phyloP scores from a whole-genome alignment of 2,113 vertebrate species.

The Limanda limanda region DNA sequence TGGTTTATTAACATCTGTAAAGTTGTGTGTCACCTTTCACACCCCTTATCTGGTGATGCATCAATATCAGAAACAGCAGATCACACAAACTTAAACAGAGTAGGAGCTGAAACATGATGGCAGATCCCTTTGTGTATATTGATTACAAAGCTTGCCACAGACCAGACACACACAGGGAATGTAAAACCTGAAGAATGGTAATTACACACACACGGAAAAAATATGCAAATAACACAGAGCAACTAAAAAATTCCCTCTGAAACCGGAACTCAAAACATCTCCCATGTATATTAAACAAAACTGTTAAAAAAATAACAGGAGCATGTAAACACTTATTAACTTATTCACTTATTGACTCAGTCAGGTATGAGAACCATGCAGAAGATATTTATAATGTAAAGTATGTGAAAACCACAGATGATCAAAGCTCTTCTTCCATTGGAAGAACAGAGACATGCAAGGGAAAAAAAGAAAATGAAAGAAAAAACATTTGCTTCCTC shows the following conservation, averaged over 20 bases:
- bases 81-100: not conserved
- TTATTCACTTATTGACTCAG: not conserved
- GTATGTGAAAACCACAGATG: constrained; percentile 32
- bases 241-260: not conserved
- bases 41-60: too few species aligned
- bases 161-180: constrained; percentile 32
- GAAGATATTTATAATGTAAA: constrained; percentile 12
- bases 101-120: not conserved
- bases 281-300: too few species aligned
- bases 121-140: not conserved
- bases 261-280: not conserved
- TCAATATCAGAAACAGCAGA: constrained; percentile 37
- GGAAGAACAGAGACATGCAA: constrained; percentile 8
- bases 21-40: not conserved
- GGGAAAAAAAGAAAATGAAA: not conserved
- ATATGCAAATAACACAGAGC: not conserved
- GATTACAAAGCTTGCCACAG: constrained; percentile 26
- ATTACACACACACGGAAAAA: constrained; percentile 10
- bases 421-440: constrained; percentile 12
- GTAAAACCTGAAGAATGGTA: constrained; percentile 20
- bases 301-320: not conserved
- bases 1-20: constrained; percentile 19
- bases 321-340: not conserved
- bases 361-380: constrained; percentile 7
- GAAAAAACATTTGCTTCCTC: not conserved